These are phyloP conservation scores for Patella vulgata DNA, from an alignment of 1,140 invertebrate species.

Conservation along the genomic window DNA sequence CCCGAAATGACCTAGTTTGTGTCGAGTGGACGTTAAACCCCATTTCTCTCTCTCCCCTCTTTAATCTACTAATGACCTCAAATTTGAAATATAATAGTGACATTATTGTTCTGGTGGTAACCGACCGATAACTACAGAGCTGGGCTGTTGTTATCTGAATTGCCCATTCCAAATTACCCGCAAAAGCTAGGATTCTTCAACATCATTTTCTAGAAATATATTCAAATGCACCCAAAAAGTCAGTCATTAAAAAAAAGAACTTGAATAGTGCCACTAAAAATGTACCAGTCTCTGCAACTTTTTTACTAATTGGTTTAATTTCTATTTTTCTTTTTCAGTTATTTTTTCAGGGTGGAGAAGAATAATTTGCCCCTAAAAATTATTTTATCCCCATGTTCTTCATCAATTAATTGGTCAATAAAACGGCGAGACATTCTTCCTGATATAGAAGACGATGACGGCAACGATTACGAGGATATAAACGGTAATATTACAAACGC, in stretches of 20 bases:
- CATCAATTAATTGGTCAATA: constrained; percentile 16
- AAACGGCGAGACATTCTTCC: not conserved
- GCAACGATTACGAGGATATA: not conserved
- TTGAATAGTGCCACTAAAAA: not conserved
- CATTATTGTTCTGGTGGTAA: no score
- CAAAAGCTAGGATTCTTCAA: not conserved
- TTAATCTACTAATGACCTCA: no score
- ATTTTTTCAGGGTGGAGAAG: constrained; percentile 12
- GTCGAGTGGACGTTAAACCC: no score
- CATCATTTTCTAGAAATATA: not conserved
- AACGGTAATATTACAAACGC: no score
- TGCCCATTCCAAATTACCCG: not conserved
- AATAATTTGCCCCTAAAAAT: constrained; percentile 7
- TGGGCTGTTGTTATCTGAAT: not conserved
- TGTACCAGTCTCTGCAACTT: not conserved
- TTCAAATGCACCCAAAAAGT: not conserved
- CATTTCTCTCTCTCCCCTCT: no score
- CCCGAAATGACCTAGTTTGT: no score
- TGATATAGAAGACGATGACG: constrained; percentile 7
- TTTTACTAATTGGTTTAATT: no score
- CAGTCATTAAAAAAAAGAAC: not conserved
- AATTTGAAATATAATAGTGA: no score
- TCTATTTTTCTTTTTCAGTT: constrained; percentile 14
- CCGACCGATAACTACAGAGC: no score
- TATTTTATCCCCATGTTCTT: constrained; percentile 29